Conservation (phyloP, 2,113 vertebrate species). For the Macrotis lagotis region DNA sequence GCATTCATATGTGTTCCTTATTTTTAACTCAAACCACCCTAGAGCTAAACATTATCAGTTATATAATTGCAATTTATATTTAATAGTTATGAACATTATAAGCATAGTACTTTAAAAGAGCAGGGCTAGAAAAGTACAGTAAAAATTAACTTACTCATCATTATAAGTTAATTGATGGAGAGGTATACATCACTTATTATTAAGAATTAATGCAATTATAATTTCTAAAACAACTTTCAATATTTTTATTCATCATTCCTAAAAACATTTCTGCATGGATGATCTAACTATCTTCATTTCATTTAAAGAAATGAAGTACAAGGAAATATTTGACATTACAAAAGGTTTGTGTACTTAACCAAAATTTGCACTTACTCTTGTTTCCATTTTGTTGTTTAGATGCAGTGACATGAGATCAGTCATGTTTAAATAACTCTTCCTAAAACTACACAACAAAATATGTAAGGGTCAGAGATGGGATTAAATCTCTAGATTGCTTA, state of each 20-base stretch:
- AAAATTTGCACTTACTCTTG: not conserved
- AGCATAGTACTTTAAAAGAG: not conserved
- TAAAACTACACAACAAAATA: slow-evolving; percentile 58
- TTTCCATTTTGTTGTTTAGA: not conserved
- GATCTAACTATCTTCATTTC: not conserved
- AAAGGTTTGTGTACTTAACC: not conserved
- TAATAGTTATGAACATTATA: not conserved
- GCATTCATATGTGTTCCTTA: not conserved
- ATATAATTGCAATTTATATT: not conserved
- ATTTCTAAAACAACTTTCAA: not conserved
- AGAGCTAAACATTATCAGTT: not conserved
- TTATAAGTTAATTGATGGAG: not conserved
- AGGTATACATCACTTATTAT: not conserved
- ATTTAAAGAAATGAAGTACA: not conserved
- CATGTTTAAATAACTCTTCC: slow-evolving; percentile 22
- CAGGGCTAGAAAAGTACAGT: not conserved
- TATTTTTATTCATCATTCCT: slow-evolving; percentile 14
- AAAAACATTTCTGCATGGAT: not conserved
- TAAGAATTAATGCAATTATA: not conserved
- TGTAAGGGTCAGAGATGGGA: slow-evolving; percentile 61
- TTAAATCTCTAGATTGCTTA: slow-evolving; percentile 61
- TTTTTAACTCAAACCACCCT: not conserved
- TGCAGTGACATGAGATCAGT: not conserved
- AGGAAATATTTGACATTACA: slow-evolving; percentile 9
- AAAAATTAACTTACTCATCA: not conserved